Base-by-base conservation (phyloP, 2,113 vertebrate genomes). In the Labeo catla region DNA sequence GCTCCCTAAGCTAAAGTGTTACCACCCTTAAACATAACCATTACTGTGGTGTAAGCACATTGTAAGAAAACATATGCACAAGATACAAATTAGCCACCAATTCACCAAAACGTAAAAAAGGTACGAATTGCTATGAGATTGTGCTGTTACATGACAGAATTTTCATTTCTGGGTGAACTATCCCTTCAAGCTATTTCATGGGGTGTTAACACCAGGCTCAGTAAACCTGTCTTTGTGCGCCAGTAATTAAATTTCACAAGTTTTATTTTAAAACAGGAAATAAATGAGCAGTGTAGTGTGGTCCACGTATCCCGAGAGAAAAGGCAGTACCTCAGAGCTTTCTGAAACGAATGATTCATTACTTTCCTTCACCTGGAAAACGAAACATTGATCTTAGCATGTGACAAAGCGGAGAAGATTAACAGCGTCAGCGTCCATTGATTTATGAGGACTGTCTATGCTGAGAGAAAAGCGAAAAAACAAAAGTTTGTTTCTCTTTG, bases 361-460 rank as follows among this genome's bases (percentile, higher is more conserved):
- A 93, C 90, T 87, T 90, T 92, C 90, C 91, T 91, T 91, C 89
- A 89, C 81, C 84, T 72, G 86, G 84, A 91, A 94, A 92, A 90
- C 47, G 90, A 94, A 95, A 93, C 92, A 94, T 94, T 94, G 93
- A 94, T 94, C 89, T 89, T 92, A 87, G 84, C 65, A 83, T 90
- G 90, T 85, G 90, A 90, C 91, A 87, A 91, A 91, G 91, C 90
- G 84, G 90, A 79, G 66, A 92, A 90, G 90, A 93, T 93, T 94
- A 94, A 94, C 93, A 90, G 91, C 89, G 49, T 73, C 81, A 89
- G 86, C 89, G 73, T 89, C 83, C 90, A 88, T 82, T 91, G 91
- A 91, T 86, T 94, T 88, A 93, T 92, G 90, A 91, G 91, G 89
- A 94, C 91, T 73, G 91, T 91, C 88, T 72, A 72, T 81, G 89